Evolutionary conservation across 2,113 vertebrate species (phyloP), one percentile per base, ranked within the genome.

Genomic region (Chaenogobius annularis): DNA sequence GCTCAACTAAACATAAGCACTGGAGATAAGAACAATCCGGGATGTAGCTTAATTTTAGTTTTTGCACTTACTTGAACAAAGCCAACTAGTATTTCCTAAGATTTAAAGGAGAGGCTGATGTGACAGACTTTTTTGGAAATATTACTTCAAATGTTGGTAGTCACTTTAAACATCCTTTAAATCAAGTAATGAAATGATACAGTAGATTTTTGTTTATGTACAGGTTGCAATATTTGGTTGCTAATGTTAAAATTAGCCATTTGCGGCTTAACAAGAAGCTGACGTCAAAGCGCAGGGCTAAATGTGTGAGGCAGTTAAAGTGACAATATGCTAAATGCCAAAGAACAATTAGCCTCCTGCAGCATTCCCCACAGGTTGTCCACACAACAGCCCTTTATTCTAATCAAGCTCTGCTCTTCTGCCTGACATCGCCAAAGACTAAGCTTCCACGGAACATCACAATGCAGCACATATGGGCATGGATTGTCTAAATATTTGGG

Each of bases 271-370:
- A 31, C 31, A 7, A 17, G 15, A 31, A 62, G 26, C 63, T 59
- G 61, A 65, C 70, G 82, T 83, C 76, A 79, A 83, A 82, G 73
- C 83, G 54, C 80, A 68, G 8, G 22, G 80, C 66, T 73, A 48
- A 78, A 70, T 62, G 68, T 80, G 63, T 83, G 83, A 79, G 63
- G 80, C 72, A 54, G 66, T 83, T 71, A 64, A 75, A 56, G 69
- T 26, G 19, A 35, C 85, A 88, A 88, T 88, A 82, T 89, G 87
- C 71, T 88, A 85, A 88, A 89, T 90, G 86, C 84, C 90, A 91
- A 73, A 77, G 80, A 80, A 66, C 84, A 90, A 86, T 92, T 92
- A 91, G 85, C 85, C 80, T 86, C 90, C 89, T 54, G 87, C 66
- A 74, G 85, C 48, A 68, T 0, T 76, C 82, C 31, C 85, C 31